Evolutionary conservation across 64 coral and sea anemone species (phyloP), one percentile per base, ranked within the genome.

Genomic region (Anthopleura sola): DNA sequence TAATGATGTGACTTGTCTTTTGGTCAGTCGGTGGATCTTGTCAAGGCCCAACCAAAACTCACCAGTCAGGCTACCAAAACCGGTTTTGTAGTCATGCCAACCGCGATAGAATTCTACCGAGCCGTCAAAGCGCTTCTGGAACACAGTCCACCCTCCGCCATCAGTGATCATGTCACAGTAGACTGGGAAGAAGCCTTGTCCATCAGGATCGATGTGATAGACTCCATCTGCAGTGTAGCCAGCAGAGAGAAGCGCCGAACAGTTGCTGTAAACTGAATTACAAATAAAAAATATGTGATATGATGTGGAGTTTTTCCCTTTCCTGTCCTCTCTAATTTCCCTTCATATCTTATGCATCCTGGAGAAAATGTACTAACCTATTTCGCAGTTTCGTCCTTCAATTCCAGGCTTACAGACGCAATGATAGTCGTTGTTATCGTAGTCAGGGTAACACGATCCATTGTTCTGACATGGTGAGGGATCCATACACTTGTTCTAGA

Each of bases 401-500:
- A 33, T 77, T 1, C 0, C 75, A 8, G 68, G 18, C 3, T 37
- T 34, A 40, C 75, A 77, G 20, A 37, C 75, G 33, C 75, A 76
- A 39, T 21, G 17, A 31, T 76, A 76, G 32, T 76, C 37, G 20
- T 76, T 3, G 5, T 36, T 37, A 37, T 37, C 11, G 36, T 77
- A 77, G 75, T 77, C 75, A 77, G 75, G 75, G 74, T 38, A 77
- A 77, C 75, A 77, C 15, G 33, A 38, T 36, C 33, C 75, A 77
- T 77, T 39, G 33, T 76, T 76, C 5, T 76, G 26, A 76, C 74
- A 76, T 36, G 74, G 74, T 39, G 31, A 37, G 33, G 68, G 68
- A 14, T 76, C 74, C 58, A 62, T 62, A 76, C 74, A 76, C 74
- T 76, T 76, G 74, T 76, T 76, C 74, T 76, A 76, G 14, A 56